Percentiles rank a stretch among this genome's conserved stretches.
Evolutionary conservation across 2,797 vertebrate species (phyloP).

Genomic region (Percopsis omiscomaycus): DNA sequence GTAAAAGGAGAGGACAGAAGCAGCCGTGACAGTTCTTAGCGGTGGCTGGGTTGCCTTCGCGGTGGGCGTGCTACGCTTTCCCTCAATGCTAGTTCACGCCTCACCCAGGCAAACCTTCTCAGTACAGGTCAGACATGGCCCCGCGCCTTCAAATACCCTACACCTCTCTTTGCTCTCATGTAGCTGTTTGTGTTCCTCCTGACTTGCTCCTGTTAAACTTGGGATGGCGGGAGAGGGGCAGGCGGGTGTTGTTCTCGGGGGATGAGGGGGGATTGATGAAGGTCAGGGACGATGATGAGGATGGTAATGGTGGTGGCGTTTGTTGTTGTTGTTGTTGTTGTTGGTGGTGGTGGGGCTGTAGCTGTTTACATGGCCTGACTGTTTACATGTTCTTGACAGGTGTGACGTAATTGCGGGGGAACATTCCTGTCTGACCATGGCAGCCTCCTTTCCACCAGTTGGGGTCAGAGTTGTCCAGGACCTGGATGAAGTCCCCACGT

Average conservation of each 20-base stretch:
- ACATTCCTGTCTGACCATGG: slow-evolving; percentile 97
- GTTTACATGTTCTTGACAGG: slow-evolving; percentile 96
- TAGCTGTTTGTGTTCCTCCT: slow-evolving; percentile 53
- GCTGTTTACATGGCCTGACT: slow-evolving; percentile 83
- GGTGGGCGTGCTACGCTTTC: slow-evolving; percentile 77
- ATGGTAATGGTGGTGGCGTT: slow-evolving; percentile 24
- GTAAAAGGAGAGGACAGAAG: slow-evolving; percentile 70
- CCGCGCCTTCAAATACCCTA: slow-evolving; percentile 50
- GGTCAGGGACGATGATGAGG: slow-evolving; percentile 42
- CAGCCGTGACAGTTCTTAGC: slow-evolving; percentile 79
- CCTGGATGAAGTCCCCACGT: slow-evolving; percentile 96
- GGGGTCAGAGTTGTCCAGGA: slow-evolving; percentile 96
- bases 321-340: slow-evolving; percentile 24
- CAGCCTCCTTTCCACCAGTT: slow-evolving; percentile 98
- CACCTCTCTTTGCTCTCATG: slow-evolving; percentile 48
- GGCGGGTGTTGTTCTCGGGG: slow-evolving; percentile 17
- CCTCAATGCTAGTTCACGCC: slow-evolving; percentile 61
- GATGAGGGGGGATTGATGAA: slow-evolving; percentile 39
- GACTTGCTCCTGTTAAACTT: slow-evolving; percentile 59
- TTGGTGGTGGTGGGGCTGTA: background rate
- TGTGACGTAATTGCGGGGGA: slow-evolving; percentile 98
- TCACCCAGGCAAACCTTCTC: slow-evolving; percentile 64
- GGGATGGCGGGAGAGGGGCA: slow-evolving; percentile 47
- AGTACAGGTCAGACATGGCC: slow-evolving; percentile 54
- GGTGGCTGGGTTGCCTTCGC: slow-evolving; percentile 60